phyloP scores from a whole-genome alignment of 2,797 vertebrate genomes.

The Heteromormyrus szaboi region DNA sequence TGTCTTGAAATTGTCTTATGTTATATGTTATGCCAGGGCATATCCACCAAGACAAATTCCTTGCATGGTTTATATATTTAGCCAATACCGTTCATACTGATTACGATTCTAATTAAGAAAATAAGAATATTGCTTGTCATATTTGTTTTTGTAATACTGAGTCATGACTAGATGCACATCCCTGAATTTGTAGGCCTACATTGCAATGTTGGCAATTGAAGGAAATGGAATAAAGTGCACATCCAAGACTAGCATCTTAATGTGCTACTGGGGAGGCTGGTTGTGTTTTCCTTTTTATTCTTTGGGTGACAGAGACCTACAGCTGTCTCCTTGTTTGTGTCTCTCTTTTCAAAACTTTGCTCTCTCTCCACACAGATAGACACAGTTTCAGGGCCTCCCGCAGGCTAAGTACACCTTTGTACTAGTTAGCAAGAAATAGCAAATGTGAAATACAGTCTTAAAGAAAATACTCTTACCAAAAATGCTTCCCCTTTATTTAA shows the following conservation, averaged over 20 bases:
- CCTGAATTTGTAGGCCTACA: neutral
- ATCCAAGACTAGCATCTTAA: neutral
- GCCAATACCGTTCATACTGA: neutral
- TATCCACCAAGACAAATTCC: neutral
- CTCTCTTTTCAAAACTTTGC: neutral
- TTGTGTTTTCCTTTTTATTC: neutral
- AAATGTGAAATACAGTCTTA: neutral
- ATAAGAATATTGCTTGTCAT: neutral
- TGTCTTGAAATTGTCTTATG: neutral
- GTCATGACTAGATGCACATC: slow-evolving; percentile 13
- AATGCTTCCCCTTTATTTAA: neutral
- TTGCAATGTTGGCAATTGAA: neutral
- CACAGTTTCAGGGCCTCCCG: neutral
- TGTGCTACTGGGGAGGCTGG: neutral
- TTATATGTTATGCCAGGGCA: neutral
- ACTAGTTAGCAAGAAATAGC: neutral
- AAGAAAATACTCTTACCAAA: neutral
- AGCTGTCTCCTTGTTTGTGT: neutral
- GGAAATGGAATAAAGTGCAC: neutral
- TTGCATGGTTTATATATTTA: neutral
- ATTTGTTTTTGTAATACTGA: slow-evolving; percentile 17
- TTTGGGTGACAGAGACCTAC: neutral
- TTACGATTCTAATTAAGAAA: neutral
- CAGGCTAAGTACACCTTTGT: slow-evolving; percentile 12
- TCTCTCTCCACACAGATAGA: neutral